Evolutionary conservation across 2,888 invertebrate species (phyloP), one percentile per base, ranked within the genome.

Genomic region (Thymelicus acteon): DNA sequence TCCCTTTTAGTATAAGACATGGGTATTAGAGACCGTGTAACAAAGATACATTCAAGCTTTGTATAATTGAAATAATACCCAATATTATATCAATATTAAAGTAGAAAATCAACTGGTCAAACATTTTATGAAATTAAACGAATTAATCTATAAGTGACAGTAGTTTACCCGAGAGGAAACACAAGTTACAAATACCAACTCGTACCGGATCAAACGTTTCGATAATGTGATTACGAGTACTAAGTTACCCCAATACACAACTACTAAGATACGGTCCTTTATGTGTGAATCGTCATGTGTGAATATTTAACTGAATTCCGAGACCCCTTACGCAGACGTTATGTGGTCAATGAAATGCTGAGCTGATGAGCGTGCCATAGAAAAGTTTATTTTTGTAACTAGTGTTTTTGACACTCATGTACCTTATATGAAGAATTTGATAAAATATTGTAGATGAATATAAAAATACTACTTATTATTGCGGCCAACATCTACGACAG

Each of bases 151-250:
- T 44, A 44, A 44, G 7, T 52, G 6, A 52, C 1, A 8, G 24
- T 54, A 24, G 24, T 54, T 54, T 31, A 5, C 24, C 54, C 24
- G 8, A 54, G 24, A 54, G 54, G 24, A 24, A 15, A 52, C 49
- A 54, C 54, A 24, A 54, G 54, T 54, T 31, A 12, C 54, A 12
- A 24, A 10, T 24, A 44, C 40, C 40, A 8, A 40, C 24, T 24
- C 54, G 12, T 24, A 54, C 24, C 24, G 19, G 54, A 24, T 54
- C 54, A 54, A 54, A 54, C 8, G 54, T 54, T 54, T 54, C 54
- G 12, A 24, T 54, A 24, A 54, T 31, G 54, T 54, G 54, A 54
- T 54, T 54, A 54, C 54, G 54, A 54, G 24, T 54, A 54, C 54
- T 54, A 31, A 54, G 54, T 54, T 24, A 24, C 52, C 15, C 52